Evolutionary conservation across 2,797 vertebrate genomes (phyloP).

Genomic region (Caiman crocodilus): DNA sequence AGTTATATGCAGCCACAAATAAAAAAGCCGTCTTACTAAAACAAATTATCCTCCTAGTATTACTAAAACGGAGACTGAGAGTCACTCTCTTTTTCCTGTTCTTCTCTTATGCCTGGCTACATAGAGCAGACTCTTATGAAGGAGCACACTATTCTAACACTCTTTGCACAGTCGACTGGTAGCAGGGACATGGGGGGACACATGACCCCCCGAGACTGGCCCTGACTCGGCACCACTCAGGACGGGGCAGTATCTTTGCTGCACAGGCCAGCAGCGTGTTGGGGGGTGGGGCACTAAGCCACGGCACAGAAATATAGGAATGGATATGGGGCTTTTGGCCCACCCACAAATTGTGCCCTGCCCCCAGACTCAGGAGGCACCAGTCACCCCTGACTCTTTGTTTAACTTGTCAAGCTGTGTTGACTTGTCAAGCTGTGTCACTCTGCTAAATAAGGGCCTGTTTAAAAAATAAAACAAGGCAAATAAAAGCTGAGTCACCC

Average conservation of each 20-base stretch:
- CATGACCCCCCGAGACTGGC: too few relatives aligned
- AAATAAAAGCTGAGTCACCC: conserved; percentile 22
- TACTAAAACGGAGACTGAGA: neutral
- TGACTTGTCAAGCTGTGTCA: neutral
- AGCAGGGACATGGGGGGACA: too few relatives aligned
- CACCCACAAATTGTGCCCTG: too few relatives aligned
- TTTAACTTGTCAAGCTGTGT: neutral
- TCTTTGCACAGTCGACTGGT: neutral
- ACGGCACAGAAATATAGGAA: too few relatives aligned
- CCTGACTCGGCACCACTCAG: too few relatives aligned
- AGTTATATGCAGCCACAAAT: neutral
- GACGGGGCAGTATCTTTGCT: too few relatives aligned
- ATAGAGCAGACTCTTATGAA: neutral
- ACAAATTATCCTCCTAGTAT: neutral
- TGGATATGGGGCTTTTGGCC: too few relatives aligned
- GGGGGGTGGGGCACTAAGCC: too few relatives aligned
- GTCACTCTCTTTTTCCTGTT: neutral
- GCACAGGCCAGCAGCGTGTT: too few relatives aligned
- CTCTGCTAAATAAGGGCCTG: neutral
- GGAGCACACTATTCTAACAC: neutral
- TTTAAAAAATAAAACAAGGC: neutral
- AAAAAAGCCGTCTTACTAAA: neutral
- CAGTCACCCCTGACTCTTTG: neutral
- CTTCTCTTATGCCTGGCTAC: neutral
- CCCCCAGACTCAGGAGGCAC: too few relatives aligned